A percentile compares a stretch with the other conserved stretches of the same genome.
phyloP scores from a whole-genome alignment of 2,797 vertebrate species.

The Lindbergichthys nudifrons region DNA sequence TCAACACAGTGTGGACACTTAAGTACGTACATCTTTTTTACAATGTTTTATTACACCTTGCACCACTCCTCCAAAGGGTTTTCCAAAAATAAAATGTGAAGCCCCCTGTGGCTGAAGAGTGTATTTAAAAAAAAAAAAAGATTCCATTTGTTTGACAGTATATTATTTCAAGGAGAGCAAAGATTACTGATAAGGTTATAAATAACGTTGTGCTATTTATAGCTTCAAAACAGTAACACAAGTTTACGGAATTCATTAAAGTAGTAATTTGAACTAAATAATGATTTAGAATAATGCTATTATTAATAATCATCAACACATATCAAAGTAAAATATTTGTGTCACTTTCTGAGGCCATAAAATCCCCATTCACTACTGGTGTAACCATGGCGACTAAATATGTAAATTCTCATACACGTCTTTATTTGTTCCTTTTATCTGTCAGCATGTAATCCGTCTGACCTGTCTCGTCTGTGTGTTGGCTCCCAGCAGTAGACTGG shows the following conservation, averaged over 20 bases:
- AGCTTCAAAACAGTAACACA: not conserved
- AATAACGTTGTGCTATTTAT: not conserved
- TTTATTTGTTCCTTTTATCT: not conserved
- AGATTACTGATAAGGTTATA: not conserved
- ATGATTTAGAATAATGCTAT: not conserved
- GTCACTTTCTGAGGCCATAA: not conserved
- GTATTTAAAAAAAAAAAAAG: not conserved
- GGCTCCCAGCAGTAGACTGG: constrained; percentile 23
- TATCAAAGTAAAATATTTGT: not conserved
- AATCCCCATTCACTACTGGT: not conserved
- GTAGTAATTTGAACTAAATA: not conserved
- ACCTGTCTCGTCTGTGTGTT: constrained; percentile 2
- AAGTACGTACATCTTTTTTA: constrained; percentile 29
- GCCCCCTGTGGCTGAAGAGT: not conserved
- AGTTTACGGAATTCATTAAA: not conserved
- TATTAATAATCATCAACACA: not conserved
- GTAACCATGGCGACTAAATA: not conserved
- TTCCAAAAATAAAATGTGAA: constrained; percentile 34
- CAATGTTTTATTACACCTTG: constrained; percentile 7
- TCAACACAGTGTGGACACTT: not conserved
- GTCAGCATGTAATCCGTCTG: constrained; percentile 7
- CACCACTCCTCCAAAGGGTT: constrained; percentile 14
- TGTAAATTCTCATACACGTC: not conserved
- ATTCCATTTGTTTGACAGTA: not conserved
- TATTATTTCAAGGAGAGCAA: not conserved